phyloP scores from a whole-genome alignment of 2,113 vertebrate genomes.

The Lasiurus borealis region DNA sequence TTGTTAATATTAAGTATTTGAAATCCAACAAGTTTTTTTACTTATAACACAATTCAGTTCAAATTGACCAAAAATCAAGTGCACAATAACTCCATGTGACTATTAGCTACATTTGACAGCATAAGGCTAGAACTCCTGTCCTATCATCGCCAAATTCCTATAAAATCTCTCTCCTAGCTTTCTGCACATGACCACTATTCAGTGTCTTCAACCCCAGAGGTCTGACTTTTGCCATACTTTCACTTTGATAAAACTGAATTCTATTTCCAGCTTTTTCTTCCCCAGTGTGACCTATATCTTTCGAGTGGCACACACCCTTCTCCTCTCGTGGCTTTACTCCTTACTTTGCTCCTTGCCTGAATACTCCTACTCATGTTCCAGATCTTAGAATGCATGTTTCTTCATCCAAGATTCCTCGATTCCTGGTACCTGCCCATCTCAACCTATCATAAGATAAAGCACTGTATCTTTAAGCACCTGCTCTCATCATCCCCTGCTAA shows the following conservation, averaged over 20 bases:
- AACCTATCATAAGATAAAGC: background rate
- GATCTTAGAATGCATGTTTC: background rate
- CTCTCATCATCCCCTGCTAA: background rate
- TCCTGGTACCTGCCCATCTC: background rate
- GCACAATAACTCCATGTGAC: background rate
- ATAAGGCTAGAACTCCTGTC: background rate
- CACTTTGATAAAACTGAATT: background rate
- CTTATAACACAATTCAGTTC: background rate
- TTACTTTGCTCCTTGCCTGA: background rate
- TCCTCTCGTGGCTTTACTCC: background rate
- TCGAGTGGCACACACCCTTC: background rate
- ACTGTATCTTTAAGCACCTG: background rate
- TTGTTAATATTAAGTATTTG: background rate
- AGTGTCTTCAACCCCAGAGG: background rate
- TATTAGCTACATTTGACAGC: background rate
- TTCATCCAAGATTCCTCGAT: background rate
- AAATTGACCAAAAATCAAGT: background rate
- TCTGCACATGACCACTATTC: background rate
- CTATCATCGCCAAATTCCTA: background rate
- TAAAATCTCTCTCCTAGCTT: background rate
- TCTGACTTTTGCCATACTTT: background rate
- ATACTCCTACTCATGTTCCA: background rate
- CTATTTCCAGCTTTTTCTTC: background rate
- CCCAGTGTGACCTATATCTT: background rate
- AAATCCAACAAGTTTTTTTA: background rate